Conservation (phyloP, 2,797 vertebrate genomes). For the Pachyuromys duprasi region DNA sequence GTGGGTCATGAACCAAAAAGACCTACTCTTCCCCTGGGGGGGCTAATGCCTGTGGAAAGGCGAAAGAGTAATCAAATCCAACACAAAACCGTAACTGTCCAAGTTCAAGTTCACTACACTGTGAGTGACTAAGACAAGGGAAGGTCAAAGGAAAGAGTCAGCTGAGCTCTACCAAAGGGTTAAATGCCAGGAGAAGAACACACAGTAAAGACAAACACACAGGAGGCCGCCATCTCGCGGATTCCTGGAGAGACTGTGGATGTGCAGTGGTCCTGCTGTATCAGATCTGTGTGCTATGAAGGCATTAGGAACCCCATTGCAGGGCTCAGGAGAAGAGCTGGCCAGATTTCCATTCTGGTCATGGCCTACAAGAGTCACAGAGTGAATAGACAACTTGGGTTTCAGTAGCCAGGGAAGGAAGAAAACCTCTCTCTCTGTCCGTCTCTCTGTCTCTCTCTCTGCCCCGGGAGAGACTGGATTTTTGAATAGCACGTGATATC, state of each 20-base stretch:
- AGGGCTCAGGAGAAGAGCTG: background rate
- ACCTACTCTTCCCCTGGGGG: accelerated
- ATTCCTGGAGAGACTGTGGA: background rate
- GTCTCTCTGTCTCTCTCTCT: no score
- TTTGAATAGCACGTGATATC: background rate
- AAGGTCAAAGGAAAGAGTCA: background rate
- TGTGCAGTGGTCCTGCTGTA: accelerated
- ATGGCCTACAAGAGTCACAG: background rate
- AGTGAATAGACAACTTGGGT: background rate
- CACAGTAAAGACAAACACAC: background rate
- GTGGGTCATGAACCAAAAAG: background rate
- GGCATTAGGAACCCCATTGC: accelerated
- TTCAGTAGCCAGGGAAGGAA: background rate
- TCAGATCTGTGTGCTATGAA: background rate
- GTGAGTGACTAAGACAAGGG: accelerated
- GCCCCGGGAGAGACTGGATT: background rate
- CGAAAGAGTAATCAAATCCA: background rate
- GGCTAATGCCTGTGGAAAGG: background rate
- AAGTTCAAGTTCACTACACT: background rate
- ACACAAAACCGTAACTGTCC: background rate
- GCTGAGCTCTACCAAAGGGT: background rate
- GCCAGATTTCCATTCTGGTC: background rate
- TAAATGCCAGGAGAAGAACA: background rate
- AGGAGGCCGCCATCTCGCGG: background rate
- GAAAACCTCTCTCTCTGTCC: background rate